A percentile compares a stretch with the other conserved stretches of the same genome.
phyloP scores from a whole-genome alignment of 2,888 invertebrate species.

The Anthophora plumipes region DNA sequence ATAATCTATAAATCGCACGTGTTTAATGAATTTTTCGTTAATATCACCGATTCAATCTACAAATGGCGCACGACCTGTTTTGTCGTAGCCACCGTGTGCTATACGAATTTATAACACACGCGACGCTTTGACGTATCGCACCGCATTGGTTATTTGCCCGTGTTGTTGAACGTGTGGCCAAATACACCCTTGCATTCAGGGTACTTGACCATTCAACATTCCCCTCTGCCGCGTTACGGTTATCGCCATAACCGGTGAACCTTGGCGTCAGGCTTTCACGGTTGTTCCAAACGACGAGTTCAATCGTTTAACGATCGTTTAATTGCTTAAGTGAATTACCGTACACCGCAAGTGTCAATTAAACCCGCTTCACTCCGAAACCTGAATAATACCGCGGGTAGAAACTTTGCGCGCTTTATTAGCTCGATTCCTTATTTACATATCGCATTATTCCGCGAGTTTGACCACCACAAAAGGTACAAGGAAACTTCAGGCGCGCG shows the following conservation, averaged over 20 bases:
- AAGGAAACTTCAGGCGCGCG: neutral
- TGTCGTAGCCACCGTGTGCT: conserved; percentile 61
- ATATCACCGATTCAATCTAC: conserved; percentile 76
- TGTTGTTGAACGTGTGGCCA: conserved; percentile 34
- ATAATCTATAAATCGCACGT: conserved; percentile 73
- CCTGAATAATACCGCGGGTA: neutral
- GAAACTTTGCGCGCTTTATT: neutral
- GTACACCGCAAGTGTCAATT: neutral
- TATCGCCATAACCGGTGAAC: conserved; percentile 37
- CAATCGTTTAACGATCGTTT: conserved; percentile 9
- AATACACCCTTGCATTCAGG: conserved; percentile 22
- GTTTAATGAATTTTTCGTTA: conserved; percentile 77
- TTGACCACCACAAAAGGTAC: neutral
- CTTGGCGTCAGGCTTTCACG: conserved; percentile 1
- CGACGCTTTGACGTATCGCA: conserved; percentile 75
- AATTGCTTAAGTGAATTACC: neutral
- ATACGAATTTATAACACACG: conserved; percentile 75
- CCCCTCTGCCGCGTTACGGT: conserved; percentile 40
- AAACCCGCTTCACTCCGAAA: neutral
- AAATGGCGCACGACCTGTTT: conserved; percentile 64
- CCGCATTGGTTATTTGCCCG: conserved; percentile 68
- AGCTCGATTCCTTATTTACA: neutral
- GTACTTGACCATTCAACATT: conserved; percentile 28
- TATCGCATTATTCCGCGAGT: neutral
- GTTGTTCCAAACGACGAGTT: neutral